A percentile compares a stretch with the other conserved stretches of the same genome.
These are phyloP conservation scores for Lomographa bimaculata DNA, from an alignment of 2,888 invertebrate species.

Conservation along the genomic window DNA sequence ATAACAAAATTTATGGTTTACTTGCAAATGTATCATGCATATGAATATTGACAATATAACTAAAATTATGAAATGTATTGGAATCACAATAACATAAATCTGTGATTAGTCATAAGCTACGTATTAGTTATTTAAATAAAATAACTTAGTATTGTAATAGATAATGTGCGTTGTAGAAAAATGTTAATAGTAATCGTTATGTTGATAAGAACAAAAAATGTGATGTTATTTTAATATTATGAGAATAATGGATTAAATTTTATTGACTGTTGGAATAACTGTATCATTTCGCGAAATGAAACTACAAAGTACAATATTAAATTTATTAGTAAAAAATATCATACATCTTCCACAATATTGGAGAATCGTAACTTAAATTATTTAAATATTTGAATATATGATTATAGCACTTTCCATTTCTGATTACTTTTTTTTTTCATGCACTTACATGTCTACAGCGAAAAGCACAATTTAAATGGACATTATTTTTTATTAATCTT, in stretches of 20 bases:
- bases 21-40: no score
- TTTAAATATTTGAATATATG: constrained; percentile 80
- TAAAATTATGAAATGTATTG: no score
- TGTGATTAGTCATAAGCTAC: no score
- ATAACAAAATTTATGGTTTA: no score
- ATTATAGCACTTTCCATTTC: constrained; percentile 79
- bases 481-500: constrained; percentile 34
- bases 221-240: constrained; percentile 33
- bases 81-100: no score
- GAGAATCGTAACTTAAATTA: constrained; percentile 81
- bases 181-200: constrained; percentile 15
- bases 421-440: constrained; percentile 65
- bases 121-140: no score
- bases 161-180: no score
- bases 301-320: constrained; percentile 75
- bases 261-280: constrained; percentile 36
- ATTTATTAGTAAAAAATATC: constrained; percentile 84
- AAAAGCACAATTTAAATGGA: constrained; percentile 63
- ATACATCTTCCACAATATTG: constrained; percentile 84
- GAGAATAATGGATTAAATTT: constrained; percentile 25
- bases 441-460: constrained; percentile 71
- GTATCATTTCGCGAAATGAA: constrained; percentile 48
- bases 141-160: no score
- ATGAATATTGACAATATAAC: no score
- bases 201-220: constrained; percentile 18